Evolutionary conservation across 2,113 vertebrate species (phyloP), one percentile per base, ranked within the genome.

Genomic region (Anser cygnoides): DNA sequence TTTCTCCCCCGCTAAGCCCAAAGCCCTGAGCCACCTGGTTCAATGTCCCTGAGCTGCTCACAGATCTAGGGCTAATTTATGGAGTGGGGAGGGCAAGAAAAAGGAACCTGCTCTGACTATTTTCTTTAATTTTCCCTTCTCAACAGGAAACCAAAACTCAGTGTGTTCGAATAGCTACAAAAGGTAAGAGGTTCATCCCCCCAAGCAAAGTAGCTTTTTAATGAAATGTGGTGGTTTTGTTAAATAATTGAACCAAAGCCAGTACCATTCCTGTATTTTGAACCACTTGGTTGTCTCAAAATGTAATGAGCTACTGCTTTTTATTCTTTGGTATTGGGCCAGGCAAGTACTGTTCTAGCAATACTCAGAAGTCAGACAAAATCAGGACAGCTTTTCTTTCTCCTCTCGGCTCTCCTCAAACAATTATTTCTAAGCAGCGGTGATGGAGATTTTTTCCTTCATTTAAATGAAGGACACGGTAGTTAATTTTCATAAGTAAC

Each of bases 81-180:
- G 39, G 76, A 84, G 28, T 2, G 9, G 49, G 23, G 35, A 75
- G 13, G 66, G 66, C 12, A 87, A 87, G 70, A 66, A 67, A 63
- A 52, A 92, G 2, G 67, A 70, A 57, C 15, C n/a, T 74, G 31
- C 7, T 74, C 80, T 97, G 61, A 98, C 62, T 85, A 9, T 84
- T 95, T 78, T 91, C 79, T 92, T 96, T 82, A 44, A 92, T 96
- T 95, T 97, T 95, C 43, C 91, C 75, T 93, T 92, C 81, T 95
- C 93, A 78, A 96, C 97, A 99, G 99, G 99, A 99, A 98, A 99
- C 99, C 55, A 99, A 99, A 98, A 99, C 99, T 22, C 99, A 99
- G 92, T 99, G 99, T 98, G 98, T 99, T 94, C 98, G 99, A 97
- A 98, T 99, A 96, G 99, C 99, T 95, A 99, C 98, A 26, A 99